These are phyloP conservation scores for Trogon surrucura DNA, from an alignment of 2,113 vertebrate species.

Conservation along the genomic window DNA sequence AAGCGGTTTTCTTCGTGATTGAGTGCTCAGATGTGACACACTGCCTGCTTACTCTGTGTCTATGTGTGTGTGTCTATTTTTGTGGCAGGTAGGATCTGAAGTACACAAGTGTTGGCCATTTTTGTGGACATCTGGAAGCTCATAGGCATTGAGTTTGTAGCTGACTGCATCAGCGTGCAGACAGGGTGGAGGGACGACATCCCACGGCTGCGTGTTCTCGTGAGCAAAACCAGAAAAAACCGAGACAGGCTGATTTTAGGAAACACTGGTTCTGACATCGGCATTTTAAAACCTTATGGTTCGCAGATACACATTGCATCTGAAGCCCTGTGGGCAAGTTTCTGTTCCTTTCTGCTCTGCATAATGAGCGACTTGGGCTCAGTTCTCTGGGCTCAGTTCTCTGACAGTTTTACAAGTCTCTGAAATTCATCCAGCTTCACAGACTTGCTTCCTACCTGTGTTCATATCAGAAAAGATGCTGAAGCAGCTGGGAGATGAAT, in stretches of 20 bases:
- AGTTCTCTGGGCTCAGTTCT: not conserved
- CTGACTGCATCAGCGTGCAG: not conserved
- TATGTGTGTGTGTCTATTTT: not conserved
- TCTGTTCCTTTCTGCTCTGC: slow-evolving; percentile 8
- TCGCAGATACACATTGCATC: not conserved
- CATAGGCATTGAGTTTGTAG: not conserved
- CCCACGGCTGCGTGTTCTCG: rapidly evolving
- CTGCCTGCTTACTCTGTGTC: not conserved
- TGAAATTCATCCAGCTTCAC: not conserved
- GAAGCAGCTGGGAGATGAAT: slow-evolving; percentile 6
- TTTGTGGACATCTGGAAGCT: not conserved
- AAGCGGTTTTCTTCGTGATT: not conserved
- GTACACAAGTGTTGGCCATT: not conserved
- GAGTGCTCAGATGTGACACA: not conserved
- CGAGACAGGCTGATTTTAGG: not conserved
- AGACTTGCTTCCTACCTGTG: not conserved
- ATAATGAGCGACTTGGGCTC: not conserved
- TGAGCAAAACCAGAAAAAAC: not conserved
- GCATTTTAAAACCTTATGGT: not conserved
- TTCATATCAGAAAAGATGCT: not conserved
- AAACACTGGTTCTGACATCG: not conserved
- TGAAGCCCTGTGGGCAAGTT: not conserved
- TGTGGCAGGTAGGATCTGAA: not conserved
- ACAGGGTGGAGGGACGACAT: not conserved
- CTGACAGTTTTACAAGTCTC: not conserved